Percentiles rank a stretch among this genome's conserved stretches.
Conservation (phyloP, 2,113 vertebrate genomes). For the Cheilinus undulatus region DNA sequence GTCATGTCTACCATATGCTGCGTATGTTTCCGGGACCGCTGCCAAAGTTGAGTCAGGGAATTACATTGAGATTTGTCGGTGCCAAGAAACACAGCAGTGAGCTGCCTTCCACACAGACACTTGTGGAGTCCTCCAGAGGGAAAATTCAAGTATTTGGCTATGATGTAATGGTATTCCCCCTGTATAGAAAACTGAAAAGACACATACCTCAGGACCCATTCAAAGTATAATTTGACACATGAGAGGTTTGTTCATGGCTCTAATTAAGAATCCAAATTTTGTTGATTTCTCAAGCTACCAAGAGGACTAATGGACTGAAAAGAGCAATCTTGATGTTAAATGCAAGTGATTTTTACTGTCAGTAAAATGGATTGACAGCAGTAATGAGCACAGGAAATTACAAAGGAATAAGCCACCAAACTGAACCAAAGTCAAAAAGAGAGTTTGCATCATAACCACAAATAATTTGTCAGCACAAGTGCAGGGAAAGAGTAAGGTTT, state of each 20-base stretch:
- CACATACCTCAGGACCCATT: neutral
- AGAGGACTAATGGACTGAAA: neutral
- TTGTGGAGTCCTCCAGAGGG: slow-evolving; percentile 42
- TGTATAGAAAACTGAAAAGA: slow-evolving; percentile 7
- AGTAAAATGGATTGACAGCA: slow-evolving; percentile 1
- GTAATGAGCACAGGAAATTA: neutral
- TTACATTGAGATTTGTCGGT: slow-evolving; percentile 46
- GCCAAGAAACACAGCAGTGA: slow-evolving; percentile 62
- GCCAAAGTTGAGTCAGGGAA: slow-evolving; percentile 68
- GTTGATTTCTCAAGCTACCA: neutral
- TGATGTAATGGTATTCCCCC: slow-evolving; percentile 63
- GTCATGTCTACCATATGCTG: slow-evolving; percentile 57
- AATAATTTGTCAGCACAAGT: too few relatives aligned
- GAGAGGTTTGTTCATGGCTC: neutral
- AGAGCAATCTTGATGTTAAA: neutral
- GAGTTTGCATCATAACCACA: too few relatives aligned
- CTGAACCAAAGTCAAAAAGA: too few relatives aligned
- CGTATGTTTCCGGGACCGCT: slow-evolving; percentile 54
- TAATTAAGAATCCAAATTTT: neutral
- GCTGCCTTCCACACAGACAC: slow-evolving; percentile 49
- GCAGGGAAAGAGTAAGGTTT: too few relatives aligned
- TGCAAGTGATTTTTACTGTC: slow-evolving; percentile 7
- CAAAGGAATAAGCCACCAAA: neutral
- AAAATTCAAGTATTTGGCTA: slow-evolving; percentile 50
- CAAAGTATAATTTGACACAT: neutral